Conservation (phyloP, 2,113 vertebrate genomes). For the Grallaria varia region DNA sequence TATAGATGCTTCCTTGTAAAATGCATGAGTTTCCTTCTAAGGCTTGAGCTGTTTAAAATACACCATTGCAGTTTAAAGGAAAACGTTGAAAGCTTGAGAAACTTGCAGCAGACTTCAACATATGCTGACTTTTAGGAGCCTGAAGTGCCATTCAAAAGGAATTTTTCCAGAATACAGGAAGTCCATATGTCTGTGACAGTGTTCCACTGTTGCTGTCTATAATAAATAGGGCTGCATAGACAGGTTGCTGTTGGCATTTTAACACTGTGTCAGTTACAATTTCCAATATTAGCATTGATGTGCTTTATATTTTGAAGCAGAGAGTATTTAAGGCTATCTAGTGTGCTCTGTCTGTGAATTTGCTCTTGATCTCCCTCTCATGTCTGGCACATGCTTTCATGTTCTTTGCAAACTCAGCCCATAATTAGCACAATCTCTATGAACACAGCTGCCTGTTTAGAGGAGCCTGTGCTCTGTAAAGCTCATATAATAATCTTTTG, state of each 20-base stretch:
- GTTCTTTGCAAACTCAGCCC: conserved; percentile 40
- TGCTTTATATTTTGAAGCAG: conserved; percentile 22
- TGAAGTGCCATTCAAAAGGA: not conserved
- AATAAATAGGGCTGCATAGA: not conserved
- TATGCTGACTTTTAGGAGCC: not conserved
- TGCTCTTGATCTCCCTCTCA: conserved; percentile 48
- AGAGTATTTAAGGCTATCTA: conserved; percentile 58
- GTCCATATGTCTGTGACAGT: not conserved
- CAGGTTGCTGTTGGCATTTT: conserved; percentile 31
- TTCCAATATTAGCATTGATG: conserved; percentile 5
- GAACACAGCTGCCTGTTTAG: conserved; percentile 28
- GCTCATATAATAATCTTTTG: not conserved
- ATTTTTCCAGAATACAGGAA: not conserved
- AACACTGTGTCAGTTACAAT: not conserved
- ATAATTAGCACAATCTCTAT: conserved; percentile 47
- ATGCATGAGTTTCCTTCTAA: not conserved
- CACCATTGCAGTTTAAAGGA: not conserved
- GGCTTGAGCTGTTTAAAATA: not conserved
- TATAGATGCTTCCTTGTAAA: not conserved
- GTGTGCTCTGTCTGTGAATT: not conserved
- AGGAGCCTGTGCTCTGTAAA: not conserved
- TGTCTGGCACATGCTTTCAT: conserved; percentile 56
- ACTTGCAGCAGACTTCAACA: not conserved
- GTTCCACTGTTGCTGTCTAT: not conserved
- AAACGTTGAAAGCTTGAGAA: not conserved